Evolutionary conservation across 2,888 invertebrate species (phyloP).

Genomic region (Eulithis testata): DNA sequence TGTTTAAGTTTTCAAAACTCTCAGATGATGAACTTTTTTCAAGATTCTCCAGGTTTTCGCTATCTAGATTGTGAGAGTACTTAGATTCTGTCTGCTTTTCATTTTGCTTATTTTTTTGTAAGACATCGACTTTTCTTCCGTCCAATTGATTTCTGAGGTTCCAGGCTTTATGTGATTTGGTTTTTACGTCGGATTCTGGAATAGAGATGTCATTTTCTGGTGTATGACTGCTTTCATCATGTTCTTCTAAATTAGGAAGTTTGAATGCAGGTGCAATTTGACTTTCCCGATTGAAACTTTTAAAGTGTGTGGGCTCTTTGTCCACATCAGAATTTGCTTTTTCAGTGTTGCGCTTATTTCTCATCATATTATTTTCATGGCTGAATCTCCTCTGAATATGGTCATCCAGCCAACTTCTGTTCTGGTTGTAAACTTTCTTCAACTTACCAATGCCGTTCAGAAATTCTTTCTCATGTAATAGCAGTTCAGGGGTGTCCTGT

Average conservation of each 20-base stretch:
- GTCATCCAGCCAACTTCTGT: conserved; percentile 73
- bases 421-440: conserved; percentile 68
- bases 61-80: conserved; percentile 25
- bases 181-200: conserved; percentile 35
- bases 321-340: conserved; percentile 6
- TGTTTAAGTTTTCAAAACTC: conserved; percentile 26
- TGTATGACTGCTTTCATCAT: conserved; percentile 10
- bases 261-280: conserved; percentile 13
- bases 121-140: conserved; percentile 10
- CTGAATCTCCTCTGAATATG: conserved; percentile 65
- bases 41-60: conserved; percentile 29
- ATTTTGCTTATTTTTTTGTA: conserved; percentile 10
- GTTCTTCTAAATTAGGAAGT: conserved; percentile 15
- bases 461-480: conserved; percentile 65
- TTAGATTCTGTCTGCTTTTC: conserved; percentile 7
- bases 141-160: conserved; percentile 14
- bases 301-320: conserved; percentile 13
- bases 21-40: conserved; percentile 10
- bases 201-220: conserved; percentile 14
- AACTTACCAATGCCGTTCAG: conserved; percentile 65
- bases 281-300: not conserved
- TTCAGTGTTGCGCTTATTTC: conserved; percentile 17
- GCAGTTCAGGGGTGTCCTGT: conserved; percentile 44
- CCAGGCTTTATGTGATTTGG: conserved; percentile 24
- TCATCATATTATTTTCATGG: conserved; percentile 33